Percentiles rank a stretch among this genome's conserved stretches.
These are phyloP conservation scores for Illadopsis cleaveri DNA, from an alignment of 2,113 vertebrate genomes.

Conservation along the genomic window DNA sequence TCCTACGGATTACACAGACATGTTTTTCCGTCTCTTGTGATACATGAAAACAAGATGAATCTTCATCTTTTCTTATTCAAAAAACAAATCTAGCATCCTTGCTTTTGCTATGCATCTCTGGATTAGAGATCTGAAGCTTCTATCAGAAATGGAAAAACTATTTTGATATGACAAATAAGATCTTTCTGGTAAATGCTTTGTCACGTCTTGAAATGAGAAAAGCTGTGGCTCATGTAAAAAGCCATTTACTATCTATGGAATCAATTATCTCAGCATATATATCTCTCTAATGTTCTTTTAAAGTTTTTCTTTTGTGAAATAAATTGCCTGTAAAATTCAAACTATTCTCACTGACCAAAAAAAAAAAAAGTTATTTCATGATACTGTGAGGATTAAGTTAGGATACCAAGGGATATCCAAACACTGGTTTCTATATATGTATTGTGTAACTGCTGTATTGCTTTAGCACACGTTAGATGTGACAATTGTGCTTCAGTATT, in stretches of 20 bases:
- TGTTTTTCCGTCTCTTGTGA: background rate
- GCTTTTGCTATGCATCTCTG: background rate
- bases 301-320: background rate
- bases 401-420: background rate
- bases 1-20: background rate
- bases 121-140: background rate
- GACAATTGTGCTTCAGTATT: background rate
- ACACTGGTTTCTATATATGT: background rate
- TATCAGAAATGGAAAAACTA: background rate
- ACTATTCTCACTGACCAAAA: background rate
- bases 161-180: background rate
- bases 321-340: background rate
- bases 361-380: background rate
- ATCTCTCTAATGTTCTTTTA: background rate
- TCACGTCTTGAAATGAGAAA: constrained; percentile 8
- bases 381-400: background rate
- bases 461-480: background rate
- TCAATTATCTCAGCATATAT: background rate
- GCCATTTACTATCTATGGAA: background rate
- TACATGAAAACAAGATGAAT: background rate
- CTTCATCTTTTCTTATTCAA: background rate
- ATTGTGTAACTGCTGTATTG: background rate
- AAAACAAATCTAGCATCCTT: background rate
- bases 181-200: background rate
- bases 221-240: constrained; percentile 9